Percentiles rank a stretch among this genome's conserved stretches.
phyloP scores from a whole-genome alignment of 2,888 invertebrate genomes.

The Oligia latruncula region DNA sequence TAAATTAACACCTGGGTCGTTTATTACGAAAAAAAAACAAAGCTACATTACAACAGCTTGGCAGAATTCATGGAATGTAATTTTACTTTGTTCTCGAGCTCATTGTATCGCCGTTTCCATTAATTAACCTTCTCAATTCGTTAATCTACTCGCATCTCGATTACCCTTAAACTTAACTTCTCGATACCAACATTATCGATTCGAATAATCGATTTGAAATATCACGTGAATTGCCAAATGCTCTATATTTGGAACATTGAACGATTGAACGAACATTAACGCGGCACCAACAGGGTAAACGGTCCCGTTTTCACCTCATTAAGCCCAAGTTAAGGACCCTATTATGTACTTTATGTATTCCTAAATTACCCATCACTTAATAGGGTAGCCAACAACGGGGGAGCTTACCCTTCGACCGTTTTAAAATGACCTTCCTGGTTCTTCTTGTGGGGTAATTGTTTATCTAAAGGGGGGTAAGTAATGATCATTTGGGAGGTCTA shows the following conservation, averaged over 20 bases:
- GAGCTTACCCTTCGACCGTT: constrained; percentile 81
- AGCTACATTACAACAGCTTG: constrained; percentile 17
- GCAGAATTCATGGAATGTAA: constrained; percentile 40
- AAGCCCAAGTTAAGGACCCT: constrained; percentile 87
- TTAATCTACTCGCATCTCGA: constrained; percentile 52
- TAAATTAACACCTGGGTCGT: constrained; percentile 35
- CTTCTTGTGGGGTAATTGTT: constrained; percentile 59
- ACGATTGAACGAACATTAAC: constrained; percentile 79
- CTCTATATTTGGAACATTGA: constrained; percentile 70
- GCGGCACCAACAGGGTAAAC: constrained; percentile 79
- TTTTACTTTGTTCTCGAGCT: constrained; percentile 32
- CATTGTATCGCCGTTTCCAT: constrained; percentile 44
- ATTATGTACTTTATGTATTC: constrained; percentile 90
- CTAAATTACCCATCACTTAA: constrained; percentile 90
- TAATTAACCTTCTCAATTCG: constrained; percentile 55
- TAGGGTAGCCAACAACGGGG: constrained; percentile 82
- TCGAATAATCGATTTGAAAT: constrained; percentile 66
- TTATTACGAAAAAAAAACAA: constrained; percentile 16
- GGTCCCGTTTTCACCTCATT: constrained; percentile 89
- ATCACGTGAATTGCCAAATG: constrained; percentile 63
- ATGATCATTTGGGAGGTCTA: constrained; percentile 69
- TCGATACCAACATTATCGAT: constrained; percentile 63
- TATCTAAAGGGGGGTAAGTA: constrained; percentile 39
- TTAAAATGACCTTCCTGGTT: constrained; percentile 71
- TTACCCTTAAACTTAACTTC: constrained; percentile 49